Evolutionary conservation across 2,888 invertebrate species (phyloP).

Genomic region (Lasioglossum marginatum): DNA sequence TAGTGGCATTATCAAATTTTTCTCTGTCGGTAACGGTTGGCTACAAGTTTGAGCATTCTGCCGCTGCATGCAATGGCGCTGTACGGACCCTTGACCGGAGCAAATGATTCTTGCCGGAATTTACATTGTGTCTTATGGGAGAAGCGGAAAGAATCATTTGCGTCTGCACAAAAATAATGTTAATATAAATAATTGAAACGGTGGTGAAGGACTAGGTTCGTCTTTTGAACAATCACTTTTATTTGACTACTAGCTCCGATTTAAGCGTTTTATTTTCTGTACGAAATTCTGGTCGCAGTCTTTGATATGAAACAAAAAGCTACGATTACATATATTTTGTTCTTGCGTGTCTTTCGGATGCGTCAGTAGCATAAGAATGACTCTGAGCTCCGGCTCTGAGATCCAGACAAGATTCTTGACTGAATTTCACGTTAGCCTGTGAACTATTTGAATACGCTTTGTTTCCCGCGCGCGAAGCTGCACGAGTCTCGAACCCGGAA

Average conservation of each 20-base stretch:
- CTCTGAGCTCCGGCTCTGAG: background rate
- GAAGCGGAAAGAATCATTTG: background rate
- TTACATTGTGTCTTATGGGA: background rate
- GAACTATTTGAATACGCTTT: conserved; percentile 20
- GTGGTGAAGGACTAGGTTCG: background rate
- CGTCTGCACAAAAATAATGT: background rate
- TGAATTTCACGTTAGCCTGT: background rate
- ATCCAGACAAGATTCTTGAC: background rate
- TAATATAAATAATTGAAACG: background rate
- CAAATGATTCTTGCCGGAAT: background rate
- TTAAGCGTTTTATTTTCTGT: background rate
- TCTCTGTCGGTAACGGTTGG: too few species aligned
- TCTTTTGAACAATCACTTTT: background rate
- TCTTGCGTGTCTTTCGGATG: background rate
- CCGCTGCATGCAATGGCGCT: background rate
- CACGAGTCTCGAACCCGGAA: conserved; percentile 54
- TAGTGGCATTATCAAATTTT: too few species aligned
- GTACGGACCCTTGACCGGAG: background rate
- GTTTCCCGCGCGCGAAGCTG: conserved; percentile 60
- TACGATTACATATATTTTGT: background rate
- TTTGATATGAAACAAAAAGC: background rate
- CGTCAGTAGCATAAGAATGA: background rate
- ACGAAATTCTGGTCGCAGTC: background rate
- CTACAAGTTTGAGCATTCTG: background rate
- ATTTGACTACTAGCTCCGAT: background rate